Evolutionary conservation across 1,140 invertebrate species (phyloP).

Genomic region (Calycopis cecrops): DNA sequence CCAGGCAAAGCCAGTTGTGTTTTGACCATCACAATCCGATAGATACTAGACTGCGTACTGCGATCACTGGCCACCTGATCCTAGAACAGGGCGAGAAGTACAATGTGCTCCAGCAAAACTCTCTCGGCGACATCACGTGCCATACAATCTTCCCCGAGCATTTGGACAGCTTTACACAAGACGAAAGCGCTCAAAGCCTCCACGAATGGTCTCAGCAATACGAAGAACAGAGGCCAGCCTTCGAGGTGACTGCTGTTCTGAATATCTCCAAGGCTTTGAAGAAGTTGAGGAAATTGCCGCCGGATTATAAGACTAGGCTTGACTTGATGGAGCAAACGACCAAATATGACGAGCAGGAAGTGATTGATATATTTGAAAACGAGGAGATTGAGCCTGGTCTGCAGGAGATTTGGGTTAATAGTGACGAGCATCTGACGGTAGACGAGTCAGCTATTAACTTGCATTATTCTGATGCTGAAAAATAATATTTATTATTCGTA

Average conservation of each 20-base stretch:
- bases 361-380: constrained; percentile 44
- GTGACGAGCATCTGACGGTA: constrained; percentile 14
- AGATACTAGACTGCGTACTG: constrained; percentile 36
- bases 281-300: constrained; percentile 42
- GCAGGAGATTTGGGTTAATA: constrained; percentile 45
- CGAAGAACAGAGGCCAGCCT: constrained; percentile 31
- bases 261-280: constrained; percentile 46
- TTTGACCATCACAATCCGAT: constrained; percentile 47
- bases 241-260: constrained; percentile 40
- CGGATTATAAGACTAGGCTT: constrained; percentile 31
- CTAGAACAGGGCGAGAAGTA: constrained; percentile 43
- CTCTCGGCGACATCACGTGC: constrained; percentile 52
- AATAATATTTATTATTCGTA: not conserved
- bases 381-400: constrained; percentile 46
- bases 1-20: constrained; percentile 42
- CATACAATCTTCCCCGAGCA: constrained; percentile 52
- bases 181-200: constrained; percentile 41
- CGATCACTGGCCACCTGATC: constrained; percentile 40
- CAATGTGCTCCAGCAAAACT: constrained; percentile 52
- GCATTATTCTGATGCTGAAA: constrained; percentile 29
- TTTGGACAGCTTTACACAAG: constrained; percentile 42
- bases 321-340: constrained; percentile 22
- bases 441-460: constrained; percentile 35
- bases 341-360: constrained; percentile 42
- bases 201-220: constrained; percentile 46